Conservation (phyloP, 2,113 vertebrate genomes). For the Otolemur garnettii region DNA sequence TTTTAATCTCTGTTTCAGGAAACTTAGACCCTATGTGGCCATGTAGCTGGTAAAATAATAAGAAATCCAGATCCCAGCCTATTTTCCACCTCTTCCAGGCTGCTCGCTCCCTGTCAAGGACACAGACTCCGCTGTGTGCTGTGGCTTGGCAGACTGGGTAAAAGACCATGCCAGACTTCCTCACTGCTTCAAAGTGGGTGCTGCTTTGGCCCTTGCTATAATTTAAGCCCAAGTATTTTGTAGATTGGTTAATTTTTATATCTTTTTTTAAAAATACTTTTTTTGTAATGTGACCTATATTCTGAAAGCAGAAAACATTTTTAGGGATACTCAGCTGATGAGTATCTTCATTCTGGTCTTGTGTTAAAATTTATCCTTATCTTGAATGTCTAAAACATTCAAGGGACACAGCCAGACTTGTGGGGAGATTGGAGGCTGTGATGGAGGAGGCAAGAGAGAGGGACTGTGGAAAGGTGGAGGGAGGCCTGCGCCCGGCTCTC, state of each 20-base stretch:
- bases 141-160: too few relatives aligned
- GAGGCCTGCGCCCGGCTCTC: background rate
- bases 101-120: accelerated
- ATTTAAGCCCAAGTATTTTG: background rate
- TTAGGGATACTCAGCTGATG: background rate
- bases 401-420: too few relatives aligned
- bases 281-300: background rate
- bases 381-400: background rate
- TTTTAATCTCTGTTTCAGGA: background rate
- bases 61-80: background rate
- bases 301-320: background rate
- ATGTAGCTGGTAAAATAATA: background rate
- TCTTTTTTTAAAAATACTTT: background rate
- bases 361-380: background rate
- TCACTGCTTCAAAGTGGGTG: background rate
- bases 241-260: background rate
- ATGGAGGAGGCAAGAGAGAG: accelerated
- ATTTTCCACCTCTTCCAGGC: background rate
- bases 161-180: background rate
- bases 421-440: too few relatives aligned
- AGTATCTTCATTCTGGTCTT: background rate
- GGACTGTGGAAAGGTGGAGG: accelerated
- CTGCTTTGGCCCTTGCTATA: background rate
- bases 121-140: background rate
- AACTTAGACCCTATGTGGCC: background rate